Base-by-base conservation (phyloP, 2,797 vertebrate species). In the Pipistrellus pygmaeus region DNA sequence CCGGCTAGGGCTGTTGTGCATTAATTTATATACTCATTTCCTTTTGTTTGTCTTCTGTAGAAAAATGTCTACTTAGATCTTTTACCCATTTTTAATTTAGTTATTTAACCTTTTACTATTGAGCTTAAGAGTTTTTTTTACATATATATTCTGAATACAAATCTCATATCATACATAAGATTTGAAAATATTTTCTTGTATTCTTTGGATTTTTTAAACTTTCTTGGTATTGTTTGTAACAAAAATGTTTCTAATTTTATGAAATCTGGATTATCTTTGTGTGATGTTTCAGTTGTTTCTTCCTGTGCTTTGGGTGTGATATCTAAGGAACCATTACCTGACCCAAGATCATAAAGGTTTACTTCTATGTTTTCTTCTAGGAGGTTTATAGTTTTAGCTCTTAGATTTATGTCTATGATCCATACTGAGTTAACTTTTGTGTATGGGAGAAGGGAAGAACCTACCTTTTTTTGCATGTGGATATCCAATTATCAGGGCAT, bases 331-430 rank as follows among this genome's bases (percentile, higher is more conserved):
- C 14, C 1, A 25, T 12, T 83, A 35, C 21, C 81, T 75, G 18
- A 57, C 8, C 35, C 27, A 83, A 57, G 23, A 35, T 64, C 44
- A 64, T 57, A 64, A 84, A 87, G 41, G 64, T 46, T 84, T 75
- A 83, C 57, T 91, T 89, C n/a, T 35, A 4, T 57, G 25, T 30
- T 82, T 88, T 76, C 21, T 89, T 89, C 48, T 41, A 86, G 12
- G 48, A 80, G 44, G 62, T 89, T 88, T 10, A 72, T 55, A 57
- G 30, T 68, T 60, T 90, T 64, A 64, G 32, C 17, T 89, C 60
- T 72, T 81, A 82, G n/a, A 71, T 72, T 53, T 38, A 8, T 30
- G 23, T 62, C 4, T 32, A 0, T 80, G 44, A 75, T 27, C 57
- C 10, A 69, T 23, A 15, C 10, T 18, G 53, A 41, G 8, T 82